A percentile compares a stretch with the other conserved stretches of the same genome.
Evolutionary conservation across 2,113 vertebrate species (phyloP).

Genomic region (Dasyornis broadbenti): DNA sequence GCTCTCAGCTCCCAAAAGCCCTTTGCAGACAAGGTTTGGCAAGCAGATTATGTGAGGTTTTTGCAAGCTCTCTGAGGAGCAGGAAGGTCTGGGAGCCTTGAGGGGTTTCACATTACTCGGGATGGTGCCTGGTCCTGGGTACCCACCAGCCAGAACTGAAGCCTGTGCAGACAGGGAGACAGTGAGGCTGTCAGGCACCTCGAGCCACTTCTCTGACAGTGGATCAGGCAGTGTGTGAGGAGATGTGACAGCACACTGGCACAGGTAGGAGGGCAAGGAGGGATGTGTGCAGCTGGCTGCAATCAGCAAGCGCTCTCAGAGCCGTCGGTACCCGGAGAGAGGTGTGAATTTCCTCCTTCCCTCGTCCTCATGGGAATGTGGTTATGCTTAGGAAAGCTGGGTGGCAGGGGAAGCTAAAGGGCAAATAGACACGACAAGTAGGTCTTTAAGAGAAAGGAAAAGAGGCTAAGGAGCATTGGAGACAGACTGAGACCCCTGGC

Average conservation of each 20-base stretch:
- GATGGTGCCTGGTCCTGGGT: neutral
- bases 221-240: neutral
- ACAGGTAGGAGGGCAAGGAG: neutral
- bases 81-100: neutral
- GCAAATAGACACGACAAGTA: neutral
- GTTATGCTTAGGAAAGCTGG: neutral
- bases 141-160: neutral
- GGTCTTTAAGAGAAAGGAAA: neutral
- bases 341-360: neutral
- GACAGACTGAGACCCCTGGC: neutral
- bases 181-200: accelerated
- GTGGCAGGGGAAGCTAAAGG: neutral
- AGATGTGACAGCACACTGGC: neutral
- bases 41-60: neutral
- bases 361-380: neutral
- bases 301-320: neutral
- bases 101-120: neutral
- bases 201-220: neutral
- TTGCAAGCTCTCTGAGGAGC: neutral
- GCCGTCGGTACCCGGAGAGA: neutral
- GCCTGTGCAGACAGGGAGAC: neutral
- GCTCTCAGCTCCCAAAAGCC: neutral
- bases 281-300: neutral
- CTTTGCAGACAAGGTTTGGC: neutral
- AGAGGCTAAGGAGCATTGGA: neutral